Evolutionary conservation across 2,113 vertebrate species (phyloP).

Genomic region (Microcebus ravelobensis): DNA sequence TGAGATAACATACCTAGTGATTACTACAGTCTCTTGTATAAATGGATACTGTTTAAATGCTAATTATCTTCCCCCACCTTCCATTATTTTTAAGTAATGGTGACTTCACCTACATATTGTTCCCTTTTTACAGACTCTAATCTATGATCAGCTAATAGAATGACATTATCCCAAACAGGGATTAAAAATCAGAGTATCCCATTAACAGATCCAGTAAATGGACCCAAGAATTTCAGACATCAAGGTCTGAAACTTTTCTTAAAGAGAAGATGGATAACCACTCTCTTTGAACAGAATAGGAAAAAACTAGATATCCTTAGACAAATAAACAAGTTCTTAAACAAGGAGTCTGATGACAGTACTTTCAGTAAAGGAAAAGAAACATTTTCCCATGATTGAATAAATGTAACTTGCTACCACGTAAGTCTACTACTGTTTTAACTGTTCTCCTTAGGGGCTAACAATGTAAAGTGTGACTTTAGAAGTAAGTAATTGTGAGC

Average conservation of each 20-base stretch:
- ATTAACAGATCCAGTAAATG: background rate
- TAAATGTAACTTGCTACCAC: background rate
- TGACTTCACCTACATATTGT: background rate
- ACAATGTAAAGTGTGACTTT: background rate
- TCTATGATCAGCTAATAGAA: background rate
- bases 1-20: background rate
- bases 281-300: background rate
- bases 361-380: background rate
- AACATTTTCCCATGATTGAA: background rate
- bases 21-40: background rate
- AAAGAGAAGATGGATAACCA: background rate
- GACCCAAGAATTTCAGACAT: background rate
- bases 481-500: background rate
- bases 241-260: background rate
- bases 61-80: background rate
- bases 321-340: conserved; percentile 11
- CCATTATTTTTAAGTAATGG: background rate
- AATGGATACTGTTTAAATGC: background rate
- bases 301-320: background rate
- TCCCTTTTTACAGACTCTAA: background rate
- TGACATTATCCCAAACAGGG: background rate
- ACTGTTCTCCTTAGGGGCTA: background rate
- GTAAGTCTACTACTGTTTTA: background rate
- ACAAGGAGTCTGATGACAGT: background rate
- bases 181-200: background rate